Conservation (phyloP, 2,113 vertebrate genomes). For the Equus przewalskii region DNA sequence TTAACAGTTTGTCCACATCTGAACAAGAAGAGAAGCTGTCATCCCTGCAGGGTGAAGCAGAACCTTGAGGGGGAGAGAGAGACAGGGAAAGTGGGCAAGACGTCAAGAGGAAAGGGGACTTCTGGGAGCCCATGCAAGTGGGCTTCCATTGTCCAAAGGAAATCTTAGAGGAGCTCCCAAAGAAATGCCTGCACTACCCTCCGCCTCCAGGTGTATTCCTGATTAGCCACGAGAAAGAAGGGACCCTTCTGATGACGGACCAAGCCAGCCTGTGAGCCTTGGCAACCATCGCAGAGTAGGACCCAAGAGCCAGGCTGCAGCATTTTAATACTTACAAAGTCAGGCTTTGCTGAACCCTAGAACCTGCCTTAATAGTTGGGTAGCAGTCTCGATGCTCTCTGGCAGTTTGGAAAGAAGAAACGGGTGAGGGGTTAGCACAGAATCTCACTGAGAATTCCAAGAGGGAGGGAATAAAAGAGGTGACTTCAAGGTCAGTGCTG, state of each 20-base stretch:
- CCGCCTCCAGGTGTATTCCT: not conserved
- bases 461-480: constrained; percentile 51
- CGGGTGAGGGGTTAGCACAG: not conserved
- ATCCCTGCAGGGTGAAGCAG: not conserved
- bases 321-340: not conserved
- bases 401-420: not conserved
- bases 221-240: not conserved
- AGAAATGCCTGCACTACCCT: not conserved
- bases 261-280: not conserved
- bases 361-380: not conserved
- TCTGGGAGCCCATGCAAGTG: not conserved
- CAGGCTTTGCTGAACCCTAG: not conserved
- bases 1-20: not conserved
- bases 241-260: not conserved
- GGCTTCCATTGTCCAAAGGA: not conserved
- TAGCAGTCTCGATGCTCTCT: not conserved
- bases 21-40: not conserved
- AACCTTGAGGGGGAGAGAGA: not conserved
- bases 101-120: not conserved
- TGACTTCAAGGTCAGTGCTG: constrained; percentile 65
- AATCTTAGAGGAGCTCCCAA: not conserved
- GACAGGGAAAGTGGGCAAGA: not conserved
- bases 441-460: constrained; percentile 12
- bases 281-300: not conserved
- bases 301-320: not conserved